Conservation (phyloP, 2,888 invertebrate species). For the Sturmia bella region DNA sequence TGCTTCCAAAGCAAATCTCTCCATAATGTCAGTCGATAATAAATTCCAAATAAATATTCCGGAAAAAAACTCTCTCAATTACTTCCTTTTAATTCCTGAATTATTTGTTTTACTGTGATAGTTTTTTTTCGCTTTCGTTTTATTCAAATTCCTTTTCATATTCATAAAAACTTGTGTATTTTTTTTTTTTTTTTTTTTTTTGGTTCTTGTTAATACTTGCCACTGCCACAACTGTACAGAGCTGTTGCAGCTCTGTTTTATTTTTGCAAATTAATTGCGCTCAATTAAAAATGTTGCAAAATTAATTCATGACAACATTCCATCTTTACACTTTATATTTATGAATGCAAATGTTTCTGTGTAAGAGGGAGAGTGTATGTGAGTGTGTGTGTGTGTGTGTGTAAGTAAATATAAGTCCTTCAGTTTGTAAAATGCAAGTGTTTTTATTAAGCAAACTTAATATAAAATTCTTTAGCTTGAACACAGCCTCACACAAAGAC, state of each 20-base stretch:
- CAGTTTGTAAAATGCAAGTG: conserved; percentile 10
- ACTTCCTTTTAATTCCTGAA: conserved; percentile 12
- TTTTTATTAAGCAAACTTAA: conserved; percentile 54
- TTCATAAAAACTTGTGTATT: not conserved
- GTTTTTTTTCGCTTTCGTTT: conserved; percentile 5
- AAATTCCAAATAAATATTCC: too few relatives aligned
- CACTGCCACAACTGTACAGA: conserved; percentile 21
- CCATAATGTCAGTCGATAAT: too few relatives aligned
- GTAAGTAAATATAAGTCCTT: conserved; percentile 24
- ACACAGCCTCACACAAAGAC: conserved; percentile 46
- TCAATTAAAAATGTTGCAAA: conserved; percentile 81
- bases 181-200: not conserved
- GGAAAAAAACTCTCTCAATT: not conserved
- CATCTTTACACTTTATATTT: conserved; percentile 67
- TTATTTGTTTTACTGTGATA: conserved; percentile 8
- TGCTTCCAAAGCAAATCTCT: too few relatives aligned
- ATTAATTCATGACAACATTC: conserved; percentile 76
- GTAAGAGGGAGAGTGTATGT: not conserved
- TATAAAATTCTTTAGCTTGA: conserved; percentile 56
- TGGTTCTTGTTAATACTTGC: not conserved
- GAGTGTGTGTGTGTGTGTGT: not conserved
- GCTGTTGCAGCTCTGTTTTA: conserved; percentile 56
- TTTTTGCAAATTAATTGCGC: conserved; percentile 80
- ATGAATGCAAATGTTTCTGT: conserved; percentile 13
- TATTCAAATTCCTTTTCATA: not conserved